These are phyloP conservation scores for Adelosebastes latens DNA, from an alignment of 2,797 vertebrate species.

Conservation along the genomic window DNA sequence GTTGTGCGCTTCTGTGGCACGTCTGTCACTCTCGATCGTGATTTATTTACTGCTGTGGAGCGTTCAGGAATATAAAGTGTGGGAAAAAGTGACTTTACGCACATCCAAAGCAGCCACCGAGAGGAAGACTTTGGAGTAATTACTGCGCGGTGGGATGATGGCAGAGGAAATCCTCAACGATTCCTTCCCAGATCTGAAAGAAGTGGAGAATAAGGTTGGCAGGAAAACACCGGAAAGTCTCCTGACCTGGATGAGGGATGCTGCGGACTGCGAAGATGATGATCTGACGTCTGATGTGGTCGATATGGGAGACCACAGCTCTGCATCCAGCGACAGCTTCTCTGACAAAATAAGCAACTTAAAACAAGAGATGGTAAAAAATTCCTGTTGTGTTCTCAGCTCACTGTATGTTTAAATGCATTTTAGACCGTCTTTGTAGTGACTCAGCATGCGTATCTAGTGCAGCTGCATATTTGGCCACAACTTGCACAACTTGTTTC, in stretches of 20 bases:
- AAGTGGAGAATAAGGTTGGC: conserved; percentile 76
- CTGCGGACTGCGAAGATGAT: conserved; percentile 31
- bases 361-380: conserved; percentile 76
- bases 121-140: not conserved
- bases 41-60: conserved; percentile 21
- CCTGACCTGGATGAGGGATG: conserved; percentile 70
- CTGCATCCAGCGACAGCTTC: conserved; percentile 20
- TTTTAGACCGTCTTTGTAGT: not conserved
- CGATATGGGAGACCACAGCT: not conserved
- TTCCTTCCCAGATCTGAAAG: conserved; percentile 62
- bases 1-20: conserved; percentile 12
- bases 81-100: conserved; percentile 35
- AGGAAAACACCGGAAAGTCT: conserved; percentile 75
- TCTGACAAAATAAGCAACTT: conserved; percentile 69
- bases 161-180: conserved; percentile 54
- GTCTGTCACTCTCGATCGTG: not conserved
- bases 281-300: conserved; percentile 25
- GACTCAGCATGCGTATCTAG: not conserved
- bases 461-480: not conserved
- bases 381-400: not conserved
- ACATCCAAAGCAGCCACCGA: not conserved
- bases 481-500: conserved; percentile 59
- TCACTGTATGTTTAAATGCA: no score
- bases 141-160: conserved; percentile 49
- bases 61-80: conserved; percentile 34